Conservation (phyloP, 1,140 invertebrate genomes). For the Glomeris maerens region DNA sequence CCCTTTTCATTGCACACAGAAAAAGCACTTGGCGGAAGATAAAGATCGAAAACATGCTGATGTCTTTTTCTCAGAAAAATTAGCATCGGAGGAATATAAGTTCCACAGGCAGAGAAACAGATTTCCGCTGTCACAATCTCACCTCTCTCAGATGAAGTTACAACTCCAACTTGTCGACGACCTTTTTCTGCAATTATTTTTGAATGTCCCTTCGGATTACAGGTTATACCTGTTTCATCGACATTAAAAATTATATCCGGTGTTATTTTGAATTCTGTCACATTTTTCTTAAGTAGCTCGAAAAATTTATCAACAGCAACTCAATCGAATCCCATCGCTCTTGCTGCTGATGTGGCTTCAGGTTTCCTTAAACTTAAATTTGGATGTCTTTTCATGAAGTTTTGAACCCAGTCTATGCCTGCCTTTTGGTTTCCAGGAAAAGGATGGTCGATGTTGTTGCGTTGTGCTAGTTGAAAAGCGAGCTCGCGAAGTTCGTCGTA, state of each 20-base stretch:
- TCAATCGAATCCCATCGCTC: neutral
- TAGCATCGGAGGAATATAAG: slow-evolving; percentile 8
- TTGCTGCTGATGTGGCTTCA: neutral
- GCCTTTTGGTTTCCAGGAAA: slow-evolving; percentile 6
- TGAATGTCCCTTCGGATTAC: slow-evolving; percentile 3
- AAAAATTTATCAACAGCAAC: slow-evolving; percentile 13
- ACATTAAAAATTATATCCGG: slow-evolving; percentile 6
- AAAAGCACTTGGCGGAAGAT: neutral
- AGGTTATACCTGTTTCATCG: slow-evolving; percentile 1
- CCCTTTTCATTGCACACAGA: neutral
- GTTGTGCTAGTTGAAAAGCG: slow-evolving; percentile 6
- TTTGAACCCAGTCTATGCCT: slow-evolving; percentile 4
- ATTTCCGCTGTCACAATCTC: neutral
- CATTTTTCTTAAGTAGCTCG: slow-evolving; percentile 3
- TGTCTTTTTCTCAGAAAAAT: slow-evolving; percentile 9
- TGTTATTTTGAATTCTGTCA: slow-evolving; percentile 4
- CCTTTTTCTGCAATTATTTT: slow-evolving; percentile 9
- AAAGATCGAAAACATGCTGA: neutral
- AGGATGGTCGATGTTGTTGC: neutral
- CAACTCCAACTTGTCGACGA: slow-evolving; percentile 8
- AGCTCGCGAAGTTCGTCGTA: neutral
- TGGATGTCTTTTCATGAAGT: slow-evolving; percentile 3
- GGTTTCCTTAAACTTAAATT: neutral
- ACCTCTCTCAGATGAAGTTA: slow-evolving; percentile 6
- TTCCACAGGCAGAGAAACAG: slow-evolving; percentile 4